Evolutionary conservation across 2,113 vertebrate genomes (phyloP), one percentile per base, ranked within the genome.

Genomic region (Tupaia chinensis): DNA sequence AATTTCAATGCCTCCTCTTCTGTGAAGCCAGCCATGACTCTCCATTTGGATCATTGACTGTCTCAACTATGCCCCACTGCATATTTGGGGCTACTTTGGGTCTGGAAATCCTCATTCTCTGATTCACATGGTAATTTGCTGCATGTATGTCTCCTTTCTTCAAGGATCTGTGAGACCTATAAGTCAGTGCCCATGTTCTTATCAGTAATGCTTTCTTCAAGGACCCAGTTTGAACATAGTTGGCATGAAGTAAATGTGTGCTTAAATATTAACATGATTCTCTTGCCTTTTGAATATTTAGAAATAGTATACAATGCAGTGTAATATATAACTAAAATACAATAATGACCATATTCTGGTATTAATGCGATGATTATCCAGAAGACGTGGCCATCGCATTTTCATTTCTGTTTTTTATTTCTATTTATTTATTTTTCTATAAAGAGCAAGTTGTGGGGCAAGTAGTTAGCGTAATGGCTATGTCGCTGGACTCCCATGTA

Each of bases 361-460:
- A 68, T 66, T 91, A 74, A 86, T 79, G 53, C 83, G 58, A 90
- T 70, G 7, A 93, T 93, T 94, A 82, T 72, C 20, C 44, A 91
- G 9, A n/a, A 83, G 29, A 78, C 93, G 72, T 13, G 4, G 16
- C 3, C 6, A 70, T 56, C 72, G 15, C 11, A 58, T 69, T 32
- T 4, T 54, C 53, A 81, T 85, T 83, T 90, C 60, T 80, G 56
- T 27, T 77, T 56, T 79, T 97, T 94, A 97, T 93, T 97, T 97
- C 53, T 63, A 32, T 74, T 63, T 34, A 58, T 78, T 78, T 70
- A 97, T 44, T 44, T 44, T 44, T 44, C 44, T 5, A 87, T 0
- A 0, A 80, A 73, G 73, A 56, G 13, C 19, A 84, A 80, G 29
- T 58, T 63, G 13, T 58, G 32, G 32, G 32, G 32, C 32, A 32